Evolutionary conservation across 2,113 vertebrate species (phyloP).

Genomic region (Hypomesus transpacificus): DNA sequence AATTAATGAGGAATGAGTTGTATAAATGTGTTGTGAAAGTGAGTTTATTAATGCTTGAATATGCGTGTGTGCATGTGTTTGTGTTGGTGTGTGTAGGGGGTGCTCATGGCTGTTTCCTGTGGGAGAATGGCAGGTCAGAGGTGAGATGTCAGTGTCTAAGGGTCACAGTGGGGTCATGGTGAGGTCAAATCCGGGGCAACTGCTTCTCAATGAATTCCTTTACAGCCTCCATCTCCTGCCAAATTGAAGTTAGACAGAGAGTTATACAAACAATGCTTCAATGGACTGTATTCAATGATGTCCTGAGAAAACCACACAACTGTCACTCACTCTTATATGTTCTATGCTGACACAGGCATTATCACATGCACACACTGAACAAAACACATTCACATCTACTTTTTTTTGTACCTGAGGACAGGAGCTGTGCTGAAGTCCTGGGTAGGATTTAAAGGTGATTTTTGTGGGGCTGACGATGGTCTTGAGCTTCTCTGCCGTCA

Average conservation of each 20-base stretch:
- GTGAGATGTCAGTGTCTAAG: slow-evolving; percentile 68
- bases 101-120: slow-evolving; percentile 82
- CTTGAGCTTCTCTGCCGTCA: slow-evolving; percentile 90
- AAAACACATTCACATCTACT: neutral
- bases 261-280: neutral
- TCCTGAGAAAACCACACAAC: neutral
- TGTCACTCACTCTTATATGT: too few relatives aligned
- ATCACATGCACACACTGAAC: neutral
- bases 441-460: slow-evolving; percentile 88
- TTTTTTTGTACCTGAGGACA: slow-evolving; percentile 77
- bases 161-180: slow-evolving; percentile 66
- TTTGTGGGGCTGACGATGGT: slow-evolving; percentile 79
- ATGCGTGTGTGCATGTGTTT: slow-evolving; percentile 10
- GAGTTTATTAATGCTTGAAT: slow-evolving; percentile 14
- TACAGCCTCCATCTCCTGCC: slow-evolving; percentile 92
- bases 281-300: neutral
- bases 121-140: slow-evolving; percentile 70
- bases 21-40: slow-evolving; percentile 21
- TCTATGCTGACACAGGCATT: neutral
- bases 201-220: slow-evolving; percentile 96
- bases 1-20: slow-evolving; percentile 8
- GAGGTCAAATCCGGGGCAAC: slow-evolving; percentile 88
- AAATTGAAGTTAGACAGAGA: slow-evolving; percentile 19
- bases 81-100: slow-evolving; percentile 31
- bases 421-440: slow-evolving; percentile 86